Evolutionary conservation across 2,113 vertebrate species (phyloP).

Genomic region (Peromyscus californicus): DNA sequence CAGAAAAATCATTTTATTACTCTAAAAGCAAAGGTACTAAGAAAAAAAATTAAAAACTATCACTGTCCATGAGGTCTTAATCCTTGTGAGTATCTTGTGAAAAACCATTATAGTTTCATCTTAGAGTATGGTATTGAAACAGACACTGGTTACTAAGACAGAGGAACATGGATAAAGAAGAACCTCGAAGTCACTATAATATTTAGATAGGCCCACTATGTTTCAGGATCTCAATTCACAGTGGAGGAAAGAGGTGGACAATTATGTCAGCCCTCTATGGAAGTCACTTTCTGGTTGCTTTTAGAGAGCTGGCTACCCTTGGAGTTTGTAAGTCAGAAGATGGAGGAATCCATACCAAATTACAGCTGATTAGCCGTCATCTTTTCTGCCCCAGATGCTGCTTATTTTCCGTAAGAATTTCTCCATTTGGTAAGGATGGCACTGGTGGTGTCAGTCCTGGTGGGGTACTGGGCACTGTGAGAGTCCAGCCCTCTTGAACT

Average conservation of each 20-base stretch:
- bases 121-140: slow-evolving; percentile 64
- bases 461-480: background rate
- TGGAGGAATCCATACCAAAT: background rate
- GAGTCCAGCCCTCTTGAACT: background rate
- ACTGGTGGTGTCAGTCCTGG: background rate
- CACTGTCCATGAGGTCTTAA: background rate
- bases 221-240: slow-evolving; percentile 67
- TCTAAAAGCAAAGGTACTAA: slow-evolving; percentile 40
- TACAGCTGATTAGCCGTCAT: slow-evolving; percentile 47
- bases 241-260: slow-evolving; percentile 57
- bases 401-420: background rate
- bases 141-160: background rate
- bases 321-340: slow-evolving; percentile 75
- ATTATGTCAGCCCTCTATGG: slow-evolving; percentile 46
- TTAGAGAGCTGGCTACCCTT: background rate
- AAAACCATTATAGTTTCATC: slow-evolving; percentile 14
- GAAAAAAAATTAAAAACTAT: background rate
- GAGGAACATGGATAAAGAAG: slow-evolving; percentile 36
- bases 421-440: background rate
- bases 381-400: background rate
- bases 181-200: slow-evolving; percentile 37
- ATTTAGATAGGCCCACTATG: slow-evolving; percentile 35
- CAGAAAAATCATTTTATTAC: background rate
- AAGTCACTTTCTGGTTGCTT: slow-evolving; percentile 63
- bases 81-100: slow-evolving; percentile 9